Conservation (phyloP, 53 echinoderm and acorn worm genomes). For the Echinarachnius parma region DNA sequence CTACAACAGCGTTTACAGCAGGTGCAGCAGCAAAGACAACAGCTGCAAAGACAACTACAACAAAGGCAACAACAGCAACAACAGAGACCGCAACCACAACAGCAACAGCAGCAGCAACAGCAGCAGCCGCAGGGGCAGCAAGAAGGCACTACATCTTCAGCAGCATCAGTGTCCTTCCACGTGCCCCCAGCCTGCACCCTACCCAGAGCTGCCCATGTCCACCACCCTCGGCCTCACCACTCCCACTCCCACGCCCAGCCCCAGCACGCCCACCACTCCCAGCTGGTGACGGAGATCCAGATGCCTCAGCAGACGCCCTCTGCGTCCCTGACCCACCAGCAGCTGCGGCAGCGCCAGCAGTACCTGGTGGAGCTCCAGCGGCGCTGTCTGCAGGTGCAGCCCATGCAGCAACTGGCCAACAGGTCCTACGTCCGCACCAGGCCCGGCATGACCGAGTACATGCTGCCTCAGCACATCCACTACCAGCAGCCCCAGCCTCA, state of each 20-base stretch:
- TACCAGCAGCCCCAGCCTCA: slow-evolving; percentile 63
- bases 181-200: not conserved
- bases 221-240: slow-evolving; percentile 3
- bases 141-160: not conserved
- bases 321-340: slow-evolving; percentile 66
- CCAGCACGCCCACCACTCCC: slow-evolving; percentile 5
- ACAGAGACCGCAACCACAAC: not conserved
- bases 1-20: too few species aligned
- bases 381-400: slow-evolving; percentile 36
- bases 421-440: slow-evolving; percentile 7
- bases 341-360: slow-evolving; percentile 74
- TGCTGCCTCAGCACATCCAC: slow-evolving; percentile 48
- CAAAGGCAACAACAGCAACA: slow-evolving; percentile 11
- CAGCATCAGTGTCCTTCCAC: slow-evolving; percentile 22
- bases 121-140: not conserved
- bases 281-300: slow-evolving; percentile 69
- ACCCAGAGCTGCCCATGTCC: slow-evolving; percentile 1
- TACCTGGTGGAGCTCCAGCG: slow-evolving; percentile 72
- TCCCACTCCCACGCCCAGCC: not conserved
- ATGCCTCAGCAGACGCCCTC: slow-evolving; percentile 80
- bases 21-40: not conserved
- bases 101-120: slow-evolving; percentile 20
- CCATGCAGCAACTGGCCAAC: slow-evolving; percentile 22
- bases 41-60: not conserved
- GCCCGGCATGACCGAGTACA: slow-evolving; percentile 7